Conservation (phyloP, 1,140 invertebrate genomes). For the Solenopsis fugax region DNA sequence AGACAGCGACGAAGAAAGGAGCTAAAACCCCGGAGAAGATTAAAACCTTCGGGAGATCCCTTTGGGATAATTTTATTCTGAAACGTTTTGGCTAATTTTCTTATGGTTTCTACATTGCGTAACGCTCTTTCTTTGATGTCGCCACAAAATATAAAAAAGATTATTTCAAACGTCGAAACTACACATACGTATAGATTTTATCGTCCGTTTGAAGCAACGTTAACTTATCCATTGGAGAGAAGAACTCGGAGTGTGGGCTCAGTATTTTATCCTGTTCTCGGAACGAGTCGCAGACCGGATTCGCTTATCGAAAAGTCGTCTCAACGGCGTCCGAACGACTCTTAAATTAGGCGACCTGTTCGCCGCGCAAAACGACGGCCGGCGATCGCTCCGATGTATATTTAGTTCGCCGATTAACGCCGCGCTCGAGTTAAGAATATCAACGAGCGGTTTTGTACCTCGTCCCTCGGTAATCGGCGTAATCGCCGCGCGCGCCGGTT, state of each 20-base stretch:
- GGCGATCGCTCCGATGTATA: background rate
- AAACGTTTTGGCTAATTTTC: conserved; percentile 13
- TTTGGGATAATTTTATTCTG: conserved; percentile 27
- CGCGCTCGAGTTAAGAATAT: conserved; percentile 56
- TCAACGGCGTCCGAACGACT: background rate
- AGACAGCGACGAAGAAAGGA: background rate
- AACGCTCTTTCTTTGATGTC: background rate
- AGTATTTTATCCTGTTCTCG: conserved; percentile 27
- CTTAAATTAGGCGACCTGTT: conserved; percentile 42
- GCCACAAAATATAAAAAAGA: background rate
- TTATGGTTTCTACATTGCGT: background rate
- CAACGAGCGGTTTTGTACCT: conserved; percentile 46
- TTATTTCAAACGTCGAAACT: background rate
- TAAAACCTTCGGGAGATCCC: background rate
- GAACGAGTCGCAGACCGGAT: conserved; percentile 29
- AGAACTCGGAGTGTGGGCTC: background rate
- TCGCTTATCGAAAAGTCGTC: conserved; percentile 28
- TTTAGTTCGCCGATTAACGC: conserved; percentile 24
- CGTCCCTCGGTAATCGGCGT: conserved; percentile 33
- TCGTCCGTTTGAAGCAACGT: background rate
- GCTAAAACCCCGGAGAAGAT: background rate
- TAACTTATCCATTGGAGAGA: background rate
- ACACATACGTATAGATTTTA: background rate
- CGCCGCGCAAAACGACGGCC: background rate
- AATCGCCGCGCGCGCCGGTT: conserved; percentile 5